Base-by-base conservation (phyloP, 2,888 invertebrate species). In the Calliphora vomitoria region DNA sequence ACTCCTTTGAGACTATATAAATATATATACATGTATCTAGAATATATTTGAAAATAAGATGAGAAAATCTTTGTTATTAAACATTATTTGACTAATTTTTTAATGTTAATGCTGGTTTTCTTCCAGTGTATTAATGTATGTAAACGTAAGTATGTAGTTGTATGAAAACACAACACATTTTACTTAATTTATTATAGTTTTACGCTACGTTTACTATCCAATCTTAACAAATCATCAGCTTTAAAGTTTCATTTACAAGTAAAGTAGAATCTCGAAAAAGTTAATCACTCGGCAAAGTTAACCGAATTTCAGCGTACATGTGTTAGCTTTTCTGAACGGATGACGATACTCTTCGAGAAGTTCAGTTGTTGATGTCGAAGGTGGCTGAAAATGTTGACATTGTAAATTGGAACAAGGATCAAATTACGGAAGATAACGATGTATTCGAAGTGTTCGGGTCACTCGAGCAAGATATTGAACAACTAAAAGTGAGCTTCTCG, bases 211-310 rank as follows among this genome's bases (percentile, higher is more conserved):
- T 85, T 82, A 58, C 38, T 50, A 58, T 72, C 5, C 50, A 58
- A 86, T 78, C 72, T 86, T 66, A 78, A 44, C 41, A 72, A 78
- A 82, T 82, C 64, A 71, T 66, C 18, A 31, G 44, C 64, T 47
- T 53, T 60, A 38, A 47, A 58, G 53, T 60, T 71, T 62, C 74
- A 60, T 74, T 47, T 58, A 60, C 25, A 60, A 74, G 25, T 60
- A 20, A 6, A 41, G n/a, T n/a, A n/a, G n/a, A n/a, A n/a, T n/a
- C n/a, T n/a, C n/a, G n/a, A n/a, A n/a, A n/a, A n/a, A n/a, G n/a
- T n/a, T n/a, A n/a, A n/a, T n/a, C n/a, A n/a, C n/a, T n/a, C n/a
- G n/a, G n/a, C n/a, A n/a, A n/a, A n/a, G n/a, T n/a, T n/a, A n/a
- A n/a, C n/a, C n/a, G n/a, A n/a, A n/a, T n/a, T n/a, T n/a, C n/a